A percentile compares a stretch with the other conserved stretches of the same genome.
Conservation (phyloP, 2,113 vertebrate species). For the Laticauda colubrina region DNA sequence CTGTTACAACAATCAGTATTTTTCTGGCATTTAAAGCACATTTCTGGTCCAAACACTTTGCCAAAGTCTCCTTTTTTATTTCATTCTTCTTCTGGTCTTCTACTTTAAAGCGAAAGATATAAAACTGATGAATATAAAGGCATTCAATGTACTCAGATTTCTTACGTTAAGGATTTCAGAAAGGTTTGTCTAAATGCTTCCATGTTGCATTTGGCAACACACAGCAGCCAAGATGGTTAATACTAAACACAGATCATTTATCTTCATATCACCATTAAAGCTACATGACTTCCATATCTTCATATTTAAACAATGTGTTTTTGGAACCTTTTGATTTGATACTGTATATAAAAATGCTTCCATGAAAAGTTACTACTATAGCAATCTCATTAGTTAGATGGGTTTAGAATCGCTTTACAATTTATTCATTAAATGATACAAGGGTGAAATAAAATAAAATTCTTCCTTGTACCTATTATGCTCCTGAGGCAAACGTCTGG, state of each 20-base stretch:
- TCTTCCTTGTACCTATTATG: conserved; percentile 14
- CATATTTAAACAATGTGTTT: background rate
- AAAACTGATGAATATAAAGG: conserved; percentile 62
- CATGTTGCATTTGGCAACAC: conserved; percentile 61
- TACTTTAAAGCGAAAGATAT: conserved; percentile 64
- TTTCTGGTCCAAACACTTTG: conserved; percentile 56
- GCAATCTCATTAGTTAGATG: background rate
- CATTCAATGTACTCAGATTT: conserved; percentile 54
- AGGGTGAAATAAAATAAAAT: conserved; percentile 33
- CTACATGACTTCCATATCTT: conserved; percentile 33
- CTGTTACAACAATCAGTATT: conserved; percentile 66
- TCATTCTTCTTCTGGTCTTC: conserved; percentile 35
- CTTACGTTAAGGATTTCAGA: conserved; percentile 52
- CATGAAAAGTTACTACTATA: conserved; percentile 18
- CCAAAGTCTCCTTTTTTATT: conserved; percentile 53
- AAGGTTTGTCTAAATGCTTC: conserved; percentile 42
- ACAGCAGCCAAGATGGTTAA: conserved; percentile 54
- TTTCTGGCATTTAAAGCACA: conserved; percentile 55
- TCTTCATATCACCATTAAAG: conserved; percentile 43
- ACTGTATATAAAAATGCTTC: conserved; percentile 5
- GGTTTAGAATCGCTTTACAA: conserved; percentile 44
- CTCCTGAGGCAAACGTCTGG: conserved; percentile 46
- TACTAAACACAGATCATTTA: conserved; percentile 55
- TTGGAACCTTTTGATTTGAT: background rate
- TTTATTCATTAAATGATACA: conserved; percentile 32